These are phyloP conservation scores for Thamnaconus septentrionalis DNA, from an alignment of 2,113 vertebrate species.

Conservation along the genomic window DNA sequence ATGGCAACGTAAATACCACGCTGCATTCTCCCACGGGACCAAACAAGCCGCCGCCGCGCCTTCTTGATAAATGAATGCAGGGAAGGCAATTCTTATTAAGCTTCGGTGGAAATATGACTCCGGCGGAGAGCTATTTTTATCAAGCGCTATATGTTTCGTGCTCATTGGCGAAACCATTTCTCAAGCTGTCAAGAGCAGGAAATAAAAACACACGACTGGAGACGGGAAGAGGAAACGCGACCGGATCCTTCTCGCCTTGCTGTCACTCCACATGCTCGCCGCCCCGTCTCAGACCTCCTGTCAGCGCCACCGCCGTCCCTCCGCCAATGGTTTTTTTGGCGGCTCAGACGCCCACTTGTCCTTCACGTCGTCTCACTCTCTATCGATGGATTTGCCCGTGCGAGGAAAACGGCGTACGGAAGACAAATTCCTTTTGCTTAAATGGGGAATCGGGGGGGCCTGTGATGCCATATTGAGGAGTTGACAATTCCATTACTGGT, in stretches of 20 bases:
- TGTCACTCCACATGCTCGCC: constrained; percentile 21
- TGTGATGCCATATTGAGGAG: constrained; percentile 3
- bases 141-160: constrained; percentile 56
- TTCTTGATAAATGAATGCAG: constrained; percentile 64
- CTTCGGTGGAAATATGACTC: constrained; percentile 58
- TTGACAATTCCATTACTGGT: constrained; percentile 52
- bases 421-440: constrained; percentile 27
- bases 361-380: constrained; percentile 13
- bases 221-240: constrained; percentile 29
- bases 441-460: background rate
- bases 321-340: constrained; percentile 8
- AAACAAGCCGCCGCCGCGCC: constrained; percentile 50
- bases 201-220: constrained; percentile 54
- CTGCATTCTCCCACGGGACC: constrained; percentile 37
- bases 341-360: constrained; percentile 15
- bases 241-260: constrained; percentile 26
- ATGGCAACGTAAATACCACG: constrained; percentile 50
- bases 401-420: constrained; percentile 23
- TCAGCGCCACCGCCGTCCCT: constrained; percentile 12
- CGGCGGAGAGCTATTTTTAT: constrained; percentile 66
- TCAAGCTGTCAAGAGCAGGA: constrained; percentile 55
- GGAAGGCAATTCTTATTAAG: constrained; percentile 61
- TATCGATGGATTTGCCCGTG: constrained; percentile 26
- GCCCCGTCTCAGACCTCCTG: constrained; percentile 17
- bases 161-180: constrained; percentile 51